A percentile compares a stretch with the other conserved stretches of the same genome.
phyloP scores from a whole-genome alignment of 2,888 invertebrate genomes.

The Morpho helenor region DNA sequence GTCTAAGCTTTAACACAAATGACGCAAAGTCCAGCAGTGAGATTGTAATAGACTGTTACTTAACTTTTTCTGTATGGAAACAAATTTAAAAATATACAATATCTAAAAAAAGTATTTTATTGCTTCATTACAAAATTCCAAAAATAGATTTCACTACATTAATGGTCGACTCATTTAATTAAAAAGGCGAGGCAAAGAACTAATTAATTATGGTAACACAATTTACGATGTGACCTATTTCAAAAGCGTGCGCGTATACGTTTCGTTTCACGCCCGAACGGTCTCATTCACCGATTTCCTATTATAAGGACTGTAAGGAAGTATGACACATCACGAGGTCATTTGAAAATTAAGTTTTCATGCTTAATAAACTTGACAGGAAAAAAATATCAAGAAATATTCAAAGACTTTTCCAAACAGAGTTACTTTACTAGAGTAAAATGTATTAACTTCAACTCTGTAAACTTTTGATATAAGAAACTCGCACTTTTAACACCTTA shows the following conservation, averaged over 20 bases:
- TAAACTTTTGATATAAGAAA: too few relatives aligned
- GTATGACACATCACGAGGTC: not conserved
- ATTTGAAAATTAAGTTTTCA: not conserved
- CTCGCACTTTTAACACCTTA: too few relatives aligned
- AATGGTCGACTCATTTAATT: constrained; percentile 2
- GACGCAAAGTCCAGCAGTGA: too few relatives aligned
- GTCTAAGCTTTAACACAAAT: too few relatives aligned
- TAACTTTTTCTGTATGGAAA: too few relatives aligned
- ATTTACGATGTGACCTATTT: constrained; percentile 15
- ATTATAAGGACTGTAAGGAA: not conserved
- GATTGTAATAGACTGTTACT: too few relatives aligned
- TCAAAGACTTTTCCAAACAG: too few relatives aligned
- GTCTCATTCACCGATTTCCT: constrained; percentile 9
- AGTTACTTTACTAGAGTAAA: too few relatives aligned
- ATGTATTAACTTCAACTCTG: too few relatives aligned
- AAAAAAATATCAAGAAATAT: too few relatives aligned
- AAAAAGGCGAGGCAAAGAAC: constrained; percentile 9
- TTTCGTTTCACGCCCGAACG: constrained; percentile 8
- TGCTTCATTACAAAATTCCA: not conserved
- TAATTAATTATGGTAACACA: constrained; percentile 13
- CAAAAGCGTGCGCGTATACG: constrained; percentile 13
- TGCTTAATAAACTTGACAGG: too few relatives aligned
- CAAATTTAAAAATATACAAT: too few relatives aligned
- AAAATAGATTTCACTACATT: constrained; percentile 5
- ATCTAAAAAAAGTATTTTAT: not conserved